These are phyloP conservation scores for Polypedilum pembai DNA, from an alignment of 1,140 invertebrate species.

Conservation along the genomic window DNA sequence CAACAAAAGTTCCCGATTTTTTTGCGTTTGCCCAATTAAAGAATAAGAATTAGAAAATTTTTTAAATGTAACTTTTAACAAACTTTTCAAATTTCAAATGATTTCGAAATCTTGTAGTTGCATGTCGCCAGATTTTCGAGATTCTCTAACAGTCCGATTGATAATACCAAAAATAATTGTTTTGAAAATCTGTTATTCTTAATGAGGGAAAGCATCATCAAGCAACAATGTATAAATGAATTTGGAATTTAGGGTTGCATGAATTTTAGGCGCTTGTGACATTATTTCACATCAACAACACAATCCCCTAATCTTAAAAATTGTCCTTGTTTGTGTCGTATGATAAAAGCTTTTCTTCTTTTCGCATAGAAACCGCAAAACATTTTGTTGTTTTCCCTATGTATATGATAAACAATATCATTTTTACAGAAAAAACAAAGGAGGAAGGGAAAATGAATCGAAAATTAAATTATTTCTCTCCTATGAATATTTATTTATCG, in stretches of 20 bases:
- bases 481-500: conserved; percentile 14
- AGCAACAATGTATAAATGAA: too few relatives aligned
- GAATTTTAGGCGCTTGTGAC: background rate
- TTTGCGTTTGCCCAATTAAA: too few relatives aligned
- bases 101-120: too few relatives aligned
- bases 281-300: background rate
- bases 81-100: too few relatives aligned
- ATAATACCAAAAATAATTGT: too few relatives aligned
- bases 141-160: too few relatives aligned
- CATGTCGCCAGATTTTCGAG: too few relatives aligned
- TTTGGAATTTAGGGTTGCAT: background rate
- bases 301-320: conserved; percentile 7
- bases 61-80: too few relatives aligned
- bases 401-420: background rate
- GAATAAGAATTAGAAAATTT: too few relatives aligned
- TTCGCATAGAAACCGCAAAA: background rate
- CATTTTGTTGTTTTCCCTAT: background rate
- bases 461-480: conserved; percentile 19
- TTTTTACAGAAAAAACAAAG: background rate
- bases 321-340: background rate
- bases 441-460: background rate
- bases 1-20: too few relatives aligned
- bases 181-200: too few relatives aligned
- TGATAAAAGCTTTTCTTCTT: background rate
- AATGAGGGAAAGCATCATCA: too few relatives aligned